Evolutionary conservation across 2,888 invertebrate species (phyloP).

Genomic region (Venustoraphidia nigricollis): DNA sequence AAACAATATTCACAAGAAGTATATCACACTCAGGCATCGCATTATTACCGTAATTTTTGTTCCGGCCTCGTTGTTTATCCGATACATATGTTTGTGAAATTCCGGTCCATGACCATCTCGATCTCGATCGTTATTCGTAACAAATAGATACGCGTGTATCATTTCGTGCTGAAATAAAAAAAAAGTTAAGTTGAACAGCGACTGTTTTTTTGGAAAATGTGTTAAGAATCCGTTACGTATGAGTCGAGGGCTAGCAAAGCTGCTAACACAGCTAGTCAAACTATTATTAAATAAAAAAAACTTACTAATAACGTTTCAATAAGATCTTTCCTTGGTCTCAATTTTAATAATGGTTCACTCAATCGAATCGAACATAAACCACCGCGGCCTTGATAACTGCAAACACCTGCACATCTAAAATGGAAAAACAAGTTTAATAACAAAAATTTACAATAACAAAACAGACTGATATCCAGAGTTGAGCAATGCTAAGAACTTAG

Average conservation of each 20-base stretch:
- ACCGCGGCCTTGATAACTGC: slow-evolving; percentile 57
- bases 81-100: slow-evolving; percentile 83
- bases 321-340: slow-evolving; percentile 86
- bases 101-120: slow-evolving; percentile 91
- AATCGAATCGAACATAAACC: slow-evolving; percentile 70
- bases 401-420: slow-evolving; percentile 31
- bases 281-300: too few relatives aligned
- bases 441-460: slow-evolving; percentile 6
- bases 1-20: not conserved
- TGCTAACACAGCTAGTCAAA: too few relatives aligned
- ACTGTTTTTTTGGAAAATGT: not conserved
- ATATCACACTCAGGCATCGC: slow-evolving; percentile 13
- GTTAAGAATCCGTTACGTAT: not conserved
- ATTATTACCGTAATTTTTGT: slow-evolving; percentile 71
- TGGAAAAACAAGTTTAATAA: not conserved
- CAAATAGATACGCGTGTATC: slow-evolving; percentile 96
- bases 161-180: slow-evolving; percentile 69
- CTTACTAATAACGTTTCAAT: slow-evolving; percentile 84
- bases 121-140: slow-evolving; percentile 69
- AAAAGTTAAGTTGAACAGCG: slow-evolving; percentile 1
- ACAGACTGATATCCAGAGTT: too few relatives aligned
- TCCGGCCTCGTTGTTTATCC: slow-evolving; percentile 78
- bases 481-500: too few relatives aligned
- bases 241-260: too few relatives aligned
- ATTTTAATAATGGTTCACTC: slow-evolving; percentile 80